Percentiles rank a stretch among this genome's conserved stretches.
phyloP scores from a whole-genome alignment of 2,113 vertebrate genomes.

The Hydrochoerus hydrochaeris region DNA sequence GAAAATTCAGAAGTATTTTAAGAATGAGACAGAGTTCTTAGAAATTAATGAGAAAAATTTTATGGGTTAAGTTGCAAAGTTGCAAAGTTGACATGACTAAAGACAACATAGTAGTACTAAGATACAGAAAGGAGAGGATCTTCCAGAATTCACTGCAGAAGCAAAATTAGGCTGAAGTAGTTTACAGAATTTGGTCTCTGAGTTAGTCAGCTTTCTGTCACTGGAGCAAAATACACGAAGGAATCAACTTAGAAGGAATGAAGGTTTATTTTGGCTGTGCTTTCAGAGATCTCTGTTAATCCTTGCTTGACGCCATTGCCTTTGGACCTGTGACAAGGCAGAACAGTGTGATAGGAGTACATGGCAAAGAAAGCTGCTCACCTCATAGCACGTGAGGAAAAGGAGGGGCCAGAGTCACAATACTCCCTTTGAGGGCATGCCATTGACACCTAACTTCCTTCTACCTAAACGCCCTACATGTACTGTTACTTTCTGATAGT shows the following conservation, averaged over 20 bases:
- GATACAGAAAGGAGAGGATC: background rate
- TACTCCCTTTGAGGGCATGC: too few species aligned
- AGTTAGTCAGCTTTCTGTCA: background rate
- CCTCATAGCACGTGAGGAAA: background rate
- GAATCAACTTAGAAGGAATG: background rate
- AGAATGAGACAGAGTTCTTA: background rate
- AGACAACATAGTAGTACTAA: background rate
- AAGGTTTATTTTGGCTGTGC: background rate
- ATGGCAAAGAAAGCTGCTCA: background rate
- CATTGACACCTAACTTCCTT: background rate
- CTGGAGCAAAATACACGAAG: background rate
- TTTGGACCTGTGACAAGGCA: background rate
- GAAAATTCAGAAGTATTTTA: background rate
- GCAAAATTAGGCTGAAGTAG: background rate
- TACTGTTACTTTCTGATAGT: background rate
- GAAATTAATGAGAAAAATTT: conserved; percentile 20
- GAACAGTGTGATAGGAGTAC: background rate
- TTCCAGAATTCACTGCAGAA: background rate
- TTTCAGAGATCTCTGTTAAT: background rate
- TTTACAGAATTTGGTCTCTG: background rate
- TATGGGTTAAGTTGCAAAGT: background rate
- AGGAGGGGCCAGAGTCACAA: background rate
- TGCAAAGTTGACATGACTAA: background rate
- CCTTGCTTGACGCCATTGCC: background rate
- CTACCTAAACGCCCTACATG: background rate